Base-by-base conservation (phyloP, 1,140 invertebrate species). In the Leptinotarsa undecemlineata region DNA sequence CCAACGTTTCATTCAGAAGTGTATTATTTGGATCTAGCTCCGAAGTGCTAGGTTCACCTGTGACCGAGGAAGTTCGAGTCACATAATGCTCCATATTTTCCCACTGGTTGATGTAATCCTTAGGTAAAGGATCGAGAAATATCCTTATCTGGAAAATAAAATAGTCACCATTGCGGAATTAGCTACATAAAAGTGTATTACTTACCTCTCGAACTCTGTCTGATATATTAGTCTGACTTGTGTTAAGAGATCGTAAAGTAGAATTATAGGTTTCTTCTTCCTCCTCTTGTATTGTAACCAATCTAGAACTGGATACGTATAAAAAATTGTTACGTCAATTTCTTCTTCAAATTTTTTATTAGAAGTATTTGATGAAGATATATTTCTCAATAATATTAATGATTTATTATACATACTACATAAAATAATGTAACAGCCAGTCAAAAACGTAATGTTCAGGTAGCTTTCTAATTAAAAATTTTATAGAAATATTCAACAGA, bases 141-240 rank as follows among this genome's bases (percentile, higher is more conserved):
- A 66, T 66, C 3, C 63, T 21, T 66, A 66, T 66, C 63, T 66
- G 26, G 14, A 66, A 66, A 20, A 20, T 21, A 23, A 62, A 19
- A 17, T 5, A 11, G 60, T 19, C n/a, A 19, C 3, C 11, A n/a
- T 21, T 62, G n/a, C n/a, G 21, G 21, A 62, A 62, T 13, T 62
- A 19, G 21, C n/a, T 62, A 21, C 21, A 62, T 17, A 19, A 62
- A 62, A 19, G n/a, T 13, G 21, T 17, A 62, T 19, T 19, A 19
- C 6, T 66, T 21, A 66, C 63, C 63, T 66, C 63, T 66, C 63
- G 20, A 66, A 66, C 26, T 20, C 63, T n/a, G 21, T 66, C 63
- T 33, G 19, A 23, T 20, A 66, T 20, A 20, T n/a, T 0, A 33
- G 63, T 23, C 21, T 66, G 63, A 21, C 26, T 66, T 15, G 20